Base-by-base conservation (phyloP, 2,888 invertebrate genomes). In the Raillietiella orientalis region DNA sequence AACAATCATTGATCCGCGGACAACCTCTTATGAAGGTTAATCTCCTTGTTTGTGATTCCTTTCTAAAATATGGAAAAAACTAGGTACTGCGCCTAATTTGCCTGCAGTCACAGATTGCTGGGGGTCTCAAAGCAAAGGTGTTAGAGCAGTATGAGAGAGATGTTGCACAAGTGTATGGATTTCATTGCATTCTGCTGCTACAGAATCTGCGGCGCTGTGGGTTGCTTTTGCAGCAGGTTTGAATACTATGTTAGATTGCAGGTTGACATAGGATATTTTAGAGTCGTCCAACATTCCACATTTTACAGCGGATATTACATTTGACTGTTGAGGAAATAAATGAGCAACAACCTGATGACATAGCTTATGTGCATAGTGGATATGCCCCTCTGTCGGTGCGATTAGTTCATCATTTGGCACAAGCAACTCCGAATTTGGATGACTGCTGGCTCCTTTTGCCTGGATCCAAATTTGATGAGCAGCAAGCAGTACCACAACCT, bases 341-440 rank as follows among this genome's bases (percentile, higher is more conserved):
- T 29, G 84, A 84, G 49, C 53, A 66, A 30, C 59, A 64, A 27
- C 70, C 70, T 0, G 66, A 61, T 31, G 84, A 90, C 40, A 74
- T 82, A 27, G 69, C 75, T 34, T 87, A 79, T 40, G 67, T 84
- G 17, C 74, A 75, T 41, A 74, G 72, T 40, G 75, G 53, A 17
- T 93, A 87, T 46, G 84, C 87, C 1, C 90, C 93, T 0, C 47
- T 96, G 20, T 74, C 74, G 26, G 67, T 79, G 3, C 58, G 90
- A 16, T 58, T 90, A 26, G 62, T 66, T 10, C 75, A 77, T 40
- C 66, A 71, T 38, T 34, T 58, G 17, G 50, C 49, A 20, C 53
- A 56, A 35, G 47, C 50, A 1, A 50, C 53, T 2, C 58, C 56
- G 57, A 36, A 49, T 16, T 64, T 87, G 12, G 67, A 69, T 39